Evolutionary conservation across 53 echinoderm and acorn worm species (phyloP).

Genomic region (Pentamera pediparva): DNA sequence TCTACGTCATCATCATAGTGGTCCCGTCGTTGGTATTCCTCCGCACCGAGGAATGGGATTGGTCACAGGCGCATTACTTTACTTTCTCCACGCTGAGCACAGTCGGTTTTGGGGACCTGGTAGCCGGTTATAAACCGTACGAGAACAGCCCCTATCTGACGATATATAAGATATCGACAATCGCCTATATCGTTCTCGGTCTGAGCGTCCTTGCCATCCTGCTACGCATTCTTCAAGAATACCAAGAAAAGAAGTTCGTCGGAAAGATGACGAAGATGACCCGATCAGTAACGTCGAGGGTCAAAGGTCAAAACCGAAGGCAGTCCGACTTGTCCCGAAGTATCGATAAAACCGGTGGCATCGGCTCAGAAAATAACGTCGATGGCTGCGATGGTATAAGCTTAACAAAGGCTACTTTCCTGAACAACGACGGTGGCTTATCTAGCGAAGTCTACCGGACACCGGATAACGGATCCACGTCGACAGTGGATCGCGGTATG

Average conservation of each 20-base stretch:
- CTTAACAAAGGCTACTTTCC: constrained; percentile 12
- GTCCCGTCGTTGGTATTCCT: constrained; percentile 1
- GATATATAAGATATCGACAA: constrained; percentile 4
- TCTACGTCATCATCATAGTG: not conserved
- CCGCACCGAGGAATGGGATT: constrained; percentile 12
- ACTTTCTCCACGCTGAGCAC: constrained; percentile 15
- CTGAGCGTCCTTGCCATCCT: constrained; percentile 26
- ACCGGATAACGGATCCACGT: not conserved
- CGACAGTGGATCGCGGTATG: constrained; percentile 9
- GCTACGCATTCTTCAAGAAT: constrained; percentile 22
- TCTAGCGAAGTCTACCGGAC: constrained; percentile 18
- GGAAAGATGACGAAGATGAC: constrained; percentile 21
- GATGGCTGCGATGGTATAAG: constrained; percentile 4
- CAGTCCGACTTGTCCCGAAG: constrained; percentile 4
- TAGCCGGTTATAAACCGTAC: constrained; percentile 21
- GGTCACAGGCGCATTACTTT: constrained; percentile 23
- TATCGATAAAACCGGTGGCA: constrained; percentile 5
- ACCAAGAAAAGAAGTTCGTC: constrained; percentile 29
- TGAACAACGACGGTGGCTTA: not conserved
- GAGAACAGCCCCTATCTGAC: constrained; percentile 8
- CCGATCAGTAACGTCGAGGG: constrained; percentile 14
- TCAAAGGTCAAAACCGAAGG: not conserved
- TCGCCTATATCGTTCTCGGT: constrained; percentile 19
- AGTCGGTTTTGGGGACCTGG: constrained; percentile 26
- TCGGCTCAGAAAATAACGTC: constrained; percentile 1